Conservation (phyloP, 2,797 vertebrate genomes). For the Oreortyx pictus region DNA sequence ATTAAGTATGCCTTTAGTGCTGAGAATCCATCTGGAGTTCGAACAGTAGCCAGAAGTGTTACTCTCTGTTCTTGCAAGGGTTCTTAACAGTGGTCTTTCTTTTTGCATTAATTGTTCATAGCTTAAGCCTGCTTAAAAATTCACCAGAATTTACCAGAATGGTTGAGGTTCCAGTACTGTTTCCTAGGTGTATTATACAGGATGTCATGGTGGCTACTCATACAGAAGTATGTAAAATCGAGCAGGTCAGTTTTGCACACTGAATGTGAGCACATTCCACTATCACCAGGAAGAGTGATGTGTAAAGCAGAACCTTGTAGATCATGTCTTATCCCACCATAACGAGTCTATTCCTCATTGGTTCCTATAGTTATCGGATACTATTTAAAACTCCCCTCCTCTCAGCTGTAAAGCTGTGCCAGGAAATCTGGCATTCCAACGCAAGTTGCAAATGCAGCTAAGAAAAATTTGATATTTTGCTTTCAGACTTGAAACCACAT, state of each 20-base stretch:
- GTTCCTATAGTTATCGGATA: slow-evolving; percentile 39
- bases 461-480: not conserved
- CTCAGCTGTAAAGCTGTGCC: slow-evolving; percentile 2
- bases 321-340: not conserved
- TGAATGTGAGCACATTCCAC: not conserved
- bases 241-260: not conserved
- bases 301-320: not conserved
- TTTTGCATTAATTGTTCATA: slow-evolving; percentile 43
- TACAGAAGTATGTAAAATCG: not conserved
- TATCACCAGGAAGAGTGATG: not conserved
- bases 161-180: not conserved
- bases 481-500: slow-evolving; percentile 1
- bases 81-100: slow-evolving; percentile 13
- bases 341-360: slow-evolving; percentile 1
- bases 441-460: slow-evolving; percentile 21
- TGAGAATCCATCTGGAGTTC: not conserved
- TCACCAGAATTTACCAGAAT: not conserved
- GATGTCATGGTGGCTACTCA: not conserved
- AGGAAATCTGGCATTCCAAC: slow-evolving; percentile 25
- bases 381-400: slow-evolving; percentile 55
- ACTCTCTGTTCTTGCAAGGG: not conserved
- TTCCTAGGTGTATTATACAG: not conserved
- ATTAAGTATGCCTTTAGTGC: not conserved
- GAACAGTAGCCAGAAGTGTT: not conserved
- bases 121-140: not conserved